Percentiles rank a stretch among this genome's conserved stretches.
These are phyloP conservation scores for Corythaeola cristata DNA, from an alignment of 2,113 vertebrate genomes.

Conservation along the genomic window DNA sequence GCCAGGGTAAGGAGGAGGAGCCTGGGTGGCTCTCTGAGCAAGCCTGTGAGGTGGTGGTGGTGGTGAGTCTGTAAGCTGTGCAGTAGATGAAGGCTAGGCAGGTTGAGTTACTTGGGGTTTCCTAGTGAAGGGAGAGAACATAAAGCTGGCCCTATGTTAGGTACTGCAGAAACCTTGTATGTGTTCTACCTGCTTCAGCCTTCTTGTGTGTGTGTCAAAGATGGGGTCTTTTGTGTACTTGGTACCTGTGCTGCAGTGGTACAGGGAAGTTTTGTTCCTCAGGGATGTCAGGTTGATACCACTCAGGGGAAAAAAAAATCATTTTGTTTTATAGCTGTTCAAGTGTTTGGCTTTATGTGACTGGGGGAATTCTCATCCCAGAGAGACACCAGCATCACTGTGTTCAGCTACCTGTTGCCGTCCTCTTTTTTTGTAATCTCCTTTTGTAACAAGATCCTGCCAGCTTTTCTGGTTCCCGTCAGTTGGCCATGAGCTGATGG, in stretches of 20 bases:
- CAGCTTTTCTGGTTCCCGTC: not conserved
- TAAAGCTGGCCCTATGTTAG: fast-evolving
- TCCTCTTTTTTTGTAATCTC: not conserved
- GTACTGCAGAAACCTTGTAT: not conserved
- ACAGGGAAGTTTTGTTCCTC: not conserved
- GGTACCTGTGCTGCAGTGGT: not conserved
- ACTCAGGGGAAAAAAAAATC: not conserved
- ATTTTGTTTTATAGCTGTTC: not conserved
- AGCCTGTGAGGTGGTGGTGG: not conserved
- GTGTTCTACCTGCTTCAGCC: not conserved
- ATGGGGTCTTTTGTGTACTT: not conserved
- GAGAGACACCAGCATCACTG: not conserved
- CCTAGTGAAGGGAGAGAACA: not conserved
- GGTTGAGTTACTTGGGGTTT: not conserved
- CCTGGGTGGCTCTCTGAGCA: not conserved
- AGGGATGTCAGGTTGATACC: not conserved
- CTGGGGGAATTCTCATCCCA: not conserved
- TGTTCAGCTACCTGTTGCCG: not conserved
- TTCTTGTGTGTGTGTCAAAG: not conserved
- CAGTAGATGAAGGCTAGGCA: not conserved
- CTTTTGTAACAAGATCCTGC: not conserved
- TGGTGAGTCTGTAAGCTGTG: not conserved
- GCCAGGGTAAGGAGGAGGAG: not conserved
- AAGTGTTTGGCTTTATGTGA: not conserved
- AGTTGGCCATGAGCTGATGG: not conserved